These are phyloP conservation scores for Ernsta delagoae DNA, from an alignment of 2,888 invertebrate genomes.

Conservation along the genomic window DNA sequence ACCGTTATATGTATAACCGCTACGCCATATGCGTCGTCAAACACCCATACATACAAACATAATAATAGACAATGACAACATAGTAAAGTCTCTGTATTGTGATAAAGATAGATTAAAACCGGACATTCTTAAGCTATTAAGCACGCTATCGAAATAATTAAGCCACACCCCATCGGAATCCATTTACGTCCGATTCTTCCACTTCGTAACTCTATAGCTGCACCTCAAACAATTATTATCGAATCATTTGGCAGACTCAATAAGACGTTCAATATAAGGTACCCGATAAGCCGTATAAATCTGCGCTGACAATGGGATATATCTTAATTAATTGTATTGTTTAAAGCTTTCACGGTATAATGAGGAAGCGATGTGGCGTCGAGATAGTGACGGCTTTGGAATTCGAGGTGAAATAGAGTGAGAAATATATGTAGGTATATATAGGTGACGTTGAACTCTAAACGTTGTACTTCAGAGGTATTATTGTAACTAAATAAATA, in stretches of 20 bases:
- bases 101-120: too few species aligned
- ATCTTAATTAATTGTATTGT: constrained; percentile 66
- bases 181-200: constrained; percentile 5
- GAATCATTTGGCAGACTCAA: constrained; percentile 50
- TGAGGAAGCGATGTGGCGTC: constrained; percentile 49
- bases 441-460: constrained; percentile 7
- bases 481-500: background rate
- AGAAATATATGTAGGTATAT: constrained; percentile 5
- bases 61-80: too few species aligned
- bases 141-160: too few species aligned
- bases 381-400: constrained; percentile 42
- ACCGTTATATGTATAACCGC: too few species aligned
- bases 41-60: too few species aligned
- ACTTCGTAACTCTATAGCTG: constrained; percentile 32
- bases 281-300: constrained; percentile 52
- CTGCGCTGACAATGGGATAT: constrained; percentile 50
- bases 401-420: constrained; percentile 32
- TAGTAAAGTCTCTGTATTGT: too few species aligned
- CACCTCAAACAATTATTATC: constrained; percentile 49
- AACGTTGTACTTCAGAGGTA: background rate
- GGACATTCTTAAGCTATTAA: background rate
- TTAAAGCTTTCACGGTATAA: constrained; percentile 47
- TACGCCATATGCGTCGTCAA: too few species aligned
- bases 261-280: constrained; percentile 15
- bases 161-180: background rate